Percentiles rank a stretch among this genome's conserved stretches.
These are phyloP conservation scores for Platorchestia sp. DNA, from an alignment of 1,140 invertebrate species.

Conservation along the genomic window DNA sequence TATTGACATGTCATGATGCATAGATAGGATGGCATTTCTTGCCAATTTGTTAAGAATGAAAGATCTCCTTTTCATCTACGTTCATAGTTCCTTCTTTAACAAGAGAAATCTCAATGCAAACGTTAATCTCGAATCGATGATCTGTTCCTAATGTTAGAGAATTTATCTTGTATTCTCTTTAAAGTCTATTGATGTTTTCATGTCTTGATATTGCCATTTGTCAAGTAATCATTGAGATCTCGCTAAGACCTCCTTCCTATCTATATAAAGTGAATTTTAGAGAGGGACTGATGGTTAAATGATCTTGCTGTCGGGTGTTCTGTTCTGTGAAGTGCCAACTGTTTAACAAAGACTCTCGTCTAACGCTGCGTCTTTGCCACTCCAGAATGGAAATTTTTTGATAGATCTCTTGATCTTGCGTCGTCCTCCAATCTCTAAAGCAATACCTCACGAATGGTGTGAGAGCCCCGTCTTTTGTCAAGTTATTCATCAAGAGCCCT, in stretches of 20 bases:
- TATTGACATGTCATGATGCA: background rate
- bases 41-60: background rate
- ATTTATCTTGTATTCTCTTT: conserved; percentile 2
- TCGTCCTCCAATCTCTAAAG: background rate
- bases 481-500: background rate
- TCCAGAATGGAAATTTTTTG: background rate
- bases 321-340: background rate
- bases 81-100: background rate
- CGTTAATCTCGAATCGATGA: background rate
- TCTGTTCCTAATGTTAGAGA: conserved; percentile 8
- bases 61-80: background rate
- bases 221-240: background rate
- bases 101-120: background rate
- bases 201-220: conserved; percentile 8
- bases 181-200: conserved; percentile 10
- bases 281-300: background rate
- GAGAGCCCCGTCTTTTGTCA: background rate
- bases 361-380: background rate
- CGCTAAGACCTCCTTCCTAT: background rate
- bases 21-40: background rate
- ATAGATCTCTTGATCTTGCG: background rate
- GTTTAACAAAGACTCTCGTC: background rate
- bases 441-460: background rate
- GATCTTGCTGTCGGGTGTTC: background rate
- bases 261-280: background rate